Conservation (phyloP, 2,113 vertebrate species). For the Hippolais icterina region DNA sequence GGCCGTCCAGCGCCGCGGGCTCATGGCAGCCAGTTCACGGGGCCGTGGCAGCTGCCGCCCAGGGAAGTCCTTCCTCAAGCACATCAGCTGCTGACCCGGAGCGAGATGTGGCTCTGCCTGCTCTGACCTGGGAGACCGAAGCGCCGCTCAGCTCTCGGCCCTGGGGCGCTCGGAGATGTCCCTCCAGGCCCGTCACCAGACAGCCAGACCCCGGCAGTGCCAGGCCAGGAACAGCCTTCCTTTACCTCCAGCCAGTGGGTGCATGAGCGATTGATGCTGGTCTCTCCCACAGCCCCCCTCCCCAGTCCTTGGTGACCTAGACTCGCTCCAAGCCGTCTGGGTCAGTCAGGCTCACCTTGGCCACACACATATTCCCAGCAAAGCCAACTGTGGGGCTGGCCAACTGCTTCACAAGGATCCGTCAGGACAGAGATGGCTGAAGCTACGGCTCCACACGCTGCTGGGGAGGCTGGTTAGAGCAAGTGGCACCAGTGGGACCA, state of each 20-base stretch:
- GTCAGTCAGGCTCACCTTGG: constrained; percentile 75
- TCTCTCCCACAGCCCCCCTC: constrained; percentile 63
- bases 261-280: constrained; percentile 73
- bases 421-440: background rate
- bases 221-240: background rate
- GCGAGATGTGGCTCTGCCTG: background rate
- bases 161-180: fast-evolving
- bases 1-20: fast-evolving
- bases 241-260: constrained; percentile 48
- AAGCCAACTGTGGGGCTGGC: background rate
- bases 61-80: background rate
- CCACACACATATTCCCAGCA: constrained; percentile 17
- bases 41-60: background rate
- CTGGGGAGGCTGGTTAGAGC: background rate
- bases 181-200: fast-evolving
- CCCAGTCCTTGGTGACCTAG: constrained; percentile 45
- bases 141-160: fast-evolving
- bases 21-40: fast-evolving
- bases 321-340: constrained; percentile 63
- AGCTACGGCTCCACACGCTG: background rate
- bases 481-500: background rate
- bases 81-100: background rate
- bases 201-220: background rate
- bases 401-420: constrained; percentile 75
- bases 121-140: background rate